Conservation (phyloP, 1,140 invertebrate genomes). For the Cotesia typhae region DNA sequence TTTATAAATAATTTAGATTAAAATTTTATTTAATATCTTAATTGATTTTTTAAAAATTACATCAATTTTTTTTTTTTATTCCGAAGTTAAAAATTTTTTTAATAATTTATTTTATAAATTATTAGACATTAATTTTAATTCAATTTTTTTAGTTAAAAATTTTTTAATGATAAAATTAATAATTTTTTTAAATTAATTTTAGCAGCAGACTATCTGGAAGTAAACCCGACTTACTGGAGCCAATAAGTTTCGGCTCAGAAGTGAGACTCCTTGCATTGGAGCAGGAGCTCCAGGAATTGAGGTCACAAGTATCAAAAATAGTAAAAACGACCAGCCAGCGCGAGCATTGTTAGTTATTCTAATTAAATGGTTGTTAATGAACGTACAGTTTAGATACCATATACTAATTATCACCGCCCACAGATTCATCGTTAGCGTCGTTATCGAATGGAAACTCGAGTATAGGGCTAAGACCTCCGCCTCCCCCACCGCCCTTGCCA, state of each 20-base stretch:
- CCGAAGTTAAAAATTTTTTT: too few relatives aligned
- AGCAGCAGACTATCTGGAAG: constrained; percentile 54
- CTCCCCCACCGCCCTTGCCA: constrained; percentile 55
- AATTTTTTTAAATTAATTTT: constrained; percentile 6
- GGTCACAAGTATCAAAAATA: constrained; percentile 61
- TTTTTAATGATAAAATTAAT: neutral
- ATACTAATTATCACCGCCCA: neutral
- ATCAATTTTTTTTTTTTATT: too few relatives aligned
- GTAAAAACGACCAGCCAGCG: constrained; percentile 56
- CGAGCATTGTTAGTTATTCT: constrained; percentile 45
- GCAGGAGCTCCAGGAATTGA: constrained; percentile 62
- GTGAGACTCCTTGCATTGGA: constrained; percentile 61
- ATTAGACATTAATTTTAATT: constrained; percentile 13
- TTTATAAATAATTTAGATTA: too few relatives aligned
- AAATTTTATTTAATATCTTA: too few relatives aligned
- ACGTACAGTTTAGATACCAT: neutral
- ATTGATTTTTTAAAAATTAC: too few relatives aligned
- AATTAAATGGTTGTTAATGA: constrained; percentile 17
- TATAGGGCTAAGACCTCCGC: constrained; percentile 38
- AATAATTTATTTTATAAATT: too few relatives aligned
- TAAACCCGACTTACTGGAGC: constrained; percentile 62
- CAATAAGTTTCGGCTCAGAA: constrained; percentile 65
- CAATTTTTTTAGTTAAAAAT: constrained; percentile 25
- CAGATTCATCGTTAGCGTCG: constrained; percentile 48
- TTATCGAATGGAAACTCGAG: constrained; percentile 48